Base-by-base conservation (phyloP, 2,888 invertebrate genomes). In the Sicus ferrugineus region DNA sequence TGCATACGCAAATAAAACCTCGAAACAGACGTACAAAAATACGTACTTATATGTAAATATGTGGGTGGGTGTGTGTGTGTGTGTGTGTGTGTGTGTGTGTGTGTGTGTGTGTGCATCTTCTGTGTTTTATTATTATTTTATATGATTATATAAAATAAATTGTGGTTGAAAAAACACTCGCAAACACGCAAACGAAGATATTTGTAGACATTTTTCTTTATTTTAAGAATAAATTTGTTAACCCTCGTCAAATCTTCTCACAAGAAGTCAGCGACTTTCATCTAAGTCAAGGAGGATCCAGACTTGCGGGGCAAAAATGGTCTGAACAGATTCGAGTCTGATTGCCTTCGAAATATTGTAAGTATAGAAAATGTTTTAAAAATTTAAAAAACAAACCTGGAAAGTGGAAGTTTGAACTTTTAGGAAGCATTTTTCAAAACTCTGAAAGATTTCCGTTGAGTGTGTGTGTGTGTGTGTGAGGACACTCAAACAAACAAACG, bases 111-210 rank as follows among this genome's bases (percentile, higher is more conserved):
- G 23, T 59, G 21, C 48, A 19, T 50, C 54, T 62, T 42, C 11
- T 62, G 9, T 30, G 46, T 46, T 54, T 68, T 68, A 68, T 68
- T 65, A 68, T 68, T 64, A 71, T 68, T 71, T 68, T 68, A 66
- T 71, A 64, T 62, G 62, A 68, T 65, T 69, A 70, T 64, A 38
- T 48, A 70, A 56, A 46, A 21, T 63, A 54, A 21, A 38, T 23
- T 31, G 23, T 46, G 21, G 16, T 21, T 6, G 1, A 54, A 26
- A 54, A 30, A 16, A 68, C 3, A 50, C 56, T 42, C 34, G 56
- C 42, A 64, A 54, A 34, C 21, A 14, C 19, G 7, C 34, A 56
- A 30, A 52, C 42, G 21, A 6, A 52, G 19, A 42, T 42, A 9
- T 42, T 42, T 16, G 42, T 42, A 42, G n/a, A n/a, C n/a, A n/a